phyloP scores from a whole-genome alignment of 2,797 vertebrate genomes.

The Argya squamiceps region DNA sequence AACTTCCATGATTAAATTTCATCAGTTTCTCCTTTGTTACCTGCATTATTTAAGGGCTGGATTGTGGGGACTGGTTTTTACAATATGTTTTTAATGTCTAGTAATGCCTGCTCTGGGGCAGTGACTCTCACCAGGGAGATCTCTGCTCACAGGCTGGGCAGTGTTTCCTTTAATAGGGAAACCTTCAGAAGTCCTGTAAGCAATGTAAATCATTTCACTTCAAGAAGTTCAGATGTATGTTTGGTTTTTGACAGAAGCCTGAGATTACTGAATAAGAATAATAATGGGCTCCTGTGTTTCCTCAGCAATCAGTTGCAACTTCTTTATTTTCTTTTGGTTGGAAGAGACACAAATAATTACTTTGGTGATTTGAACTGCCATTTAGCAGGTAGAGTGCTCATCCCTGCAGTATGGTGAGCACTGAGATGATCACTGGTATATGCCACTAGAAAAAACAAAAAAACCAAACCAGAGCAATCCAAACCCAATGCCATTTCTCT shows the following conservation, averaged over 20 bases:
- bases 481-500: neutral
- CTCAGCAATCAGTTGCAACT: neutral
- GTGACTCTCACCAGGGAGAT: neutral
- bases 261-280: neutral
- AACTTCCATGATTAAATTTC: conserved; percentile 20
- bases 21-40: neutral
- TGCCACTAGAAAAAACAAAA: neutral
- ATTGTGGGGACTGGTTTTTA: neutral
- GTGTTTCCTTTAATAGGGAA: neutral
- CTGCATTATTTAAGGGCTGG: neutral
- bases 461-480: neutral
- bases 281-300: neutral
- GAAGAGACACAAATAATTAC: neutral
- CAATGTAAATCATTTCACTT: neutral
- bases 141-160: neutral
- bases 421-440: neutral
- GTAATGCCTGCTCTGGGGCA: neutral
- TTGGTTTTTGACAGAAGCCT: conserved; percentile 23
- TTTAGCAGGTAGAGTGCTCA: neutral
- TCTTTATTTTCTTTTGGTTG: neutral
- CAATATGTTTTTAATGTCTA: neutral
- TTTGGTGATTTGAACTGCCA: neutral
- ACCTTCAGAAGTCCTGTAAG: neutral
- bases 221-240: neutral
- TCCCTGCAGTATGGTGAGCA: neutral